phyloP scores from a whole-genome alignment of 2,888 invertebrate genomes.

The Pterobdella sp. region DNA sequence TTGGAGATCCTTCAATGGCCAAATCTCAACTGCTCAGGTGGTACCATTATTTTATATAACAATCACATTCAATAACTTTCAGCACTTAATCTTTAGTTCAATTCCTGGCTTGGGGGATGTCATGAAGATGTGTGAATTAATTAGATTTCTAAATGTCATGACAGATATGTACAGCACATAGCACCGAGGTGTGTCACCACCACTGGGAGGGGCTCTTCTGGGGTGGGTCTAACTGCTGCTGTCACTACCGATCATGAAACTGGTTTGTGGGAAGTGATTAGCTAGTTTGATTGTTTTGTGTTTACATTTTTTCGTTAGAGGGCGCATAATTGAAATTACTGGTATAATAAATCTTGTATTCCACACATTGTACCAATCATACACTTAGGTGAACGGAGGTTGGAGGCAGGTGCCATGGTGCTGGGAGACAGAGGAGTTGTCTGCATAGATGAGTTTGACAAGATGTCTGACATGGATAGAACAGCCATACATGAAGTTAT shows the following conservation, averaged over 20 bases:
- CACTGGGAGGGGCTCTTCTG: conserved; percentile 93
- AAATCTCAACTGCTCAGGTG: conserved; percentile 72
- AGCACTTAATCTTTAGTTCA: background rate
- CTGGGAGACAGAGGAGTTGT: conserved; percentile 94
- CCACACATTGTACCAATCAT: too few relatives aligned
- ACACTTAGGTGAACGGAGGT: conserved; percentile 58
- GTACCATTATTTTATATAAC: conserved; percentile 12
- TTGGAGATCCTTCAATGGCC: conserved; percentile 97
- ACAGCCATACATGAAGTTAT: conserved; percentile 99
- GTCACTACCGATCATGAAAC: conserved; percentile 93
- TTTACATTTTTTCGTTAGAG: too few relatives aligned
- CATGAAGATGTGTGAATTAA: too few relatives aligned
- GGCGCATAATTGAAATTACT: too few relatives aligned
- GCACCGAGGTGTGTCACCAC: conserved; percentile 93
- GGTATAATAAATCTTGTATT: too few relatives aligned
- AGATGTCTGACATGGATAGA: conserved; percentile 95
- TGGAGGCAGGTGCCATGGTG: conserved; percentile 99
- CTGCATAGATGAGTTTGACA: conserved; percentile 92
- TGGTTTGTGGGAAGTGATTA: conserved; percentile 52
- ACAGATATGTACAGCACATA: conserved; percentile 79
- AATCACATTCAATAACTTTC: background rate
- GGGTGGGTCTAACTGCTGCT: conserved; percentile 95
- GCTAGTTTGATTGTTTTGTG: background rate
- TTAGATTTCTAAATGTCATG: conserved; percentile 17
- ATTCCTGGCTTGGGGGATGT: too few relatives aligned